Evolutionary conservation across 2,113 vertebrate species (phyloP), one percentile per base, ranked within the genome.

Genomic region (Colossoma macropomum): DNA sequence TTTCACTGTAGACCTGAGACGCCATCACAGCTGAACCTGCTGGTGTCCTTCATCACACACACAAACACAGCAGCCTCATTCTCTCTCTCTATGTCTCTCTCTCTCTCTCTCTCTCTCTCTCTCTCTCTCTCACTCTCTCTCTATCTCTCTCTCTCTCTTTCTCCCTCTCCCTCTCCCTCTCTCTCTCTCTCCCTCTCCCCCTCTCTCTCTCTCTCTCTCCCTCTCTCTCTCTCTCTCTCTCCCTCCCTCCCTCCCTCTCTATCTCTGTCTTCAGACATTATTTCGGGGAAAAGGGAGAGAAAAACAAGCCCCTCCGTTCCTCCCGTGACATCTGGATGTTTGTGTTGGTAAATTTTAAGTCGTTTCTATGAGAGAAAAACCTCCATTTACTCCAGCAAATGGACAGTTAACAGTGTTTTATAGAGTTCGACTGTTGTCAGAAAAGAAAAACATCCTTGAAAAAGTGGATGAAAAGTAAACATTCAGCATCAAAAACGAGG

Each of bases 261-360:
- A 66, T 82, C 72, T 56, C 52, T 66, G 28, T 80, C 60, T 71
- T 71, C 79, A 27, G 41, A n/a, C 79, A 75, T 65, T 34, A 56
- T 52, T 23, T 32, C 38, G 6, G 2, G 60, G 2, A 27, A 0
- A 28, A 13, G n/a, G 79, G 4, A 32, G 23, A 50, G 54, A n/a
- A 30, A 32, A 32, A 30, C 65, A 28, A 30, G 15, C 4, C 27
- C 13, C 5, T 52, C 62, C 10, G 5, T 45, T 65, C 27, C 4
- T 28, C 16, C 13, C 62, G 16, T 68, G 28, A 19, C 65, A 68
- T 30, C 21, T 6, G 8, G 54, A 23, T 15, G 21, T 23, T 6
- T 56, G 54, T 56, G 19, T 23, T 8, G 2, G 54, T 52, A 52
- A 52, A 17, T 19, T 52, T 52, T 9, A 17, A 23, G 66, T 28